Percentiles rank a stretch among this genome's conserved stretches.
These are phyloP conservation scores for Sussaba pulchella DNA, from an alignment of 2,888 invertebrate genomes.

Conservation along the genomic window DNA sequence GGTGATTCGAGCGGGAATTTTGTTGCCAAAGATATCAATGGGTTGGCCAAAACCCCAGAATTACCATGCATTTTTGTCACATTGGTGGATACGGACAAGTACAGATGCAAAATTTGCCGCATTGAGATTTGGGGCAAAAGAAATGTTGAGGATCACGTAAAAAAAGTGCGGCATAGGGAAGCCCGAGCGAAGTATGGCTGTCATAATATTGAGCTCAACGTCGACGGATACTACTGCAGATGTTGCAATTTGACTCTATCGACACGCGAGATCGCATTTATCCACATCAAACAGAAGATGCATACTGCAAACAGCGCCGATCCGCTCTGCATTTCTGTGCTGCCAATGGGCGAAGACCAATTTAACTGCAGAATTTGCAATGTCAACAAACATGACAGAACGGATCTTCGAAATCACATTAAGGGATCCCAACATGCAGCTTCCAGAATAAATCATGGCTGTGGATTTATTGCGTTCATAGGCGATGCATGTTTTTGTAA, in stretches of 20 bases:
- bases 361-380: background rate
- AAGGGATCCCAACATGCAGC: background rate
- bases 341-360: background rate
- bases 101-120: background rate
- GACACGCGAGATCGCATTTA: background rate
- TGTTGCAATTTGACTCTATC: conserved; percentile 26
- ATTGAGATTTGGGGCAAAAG: no score
- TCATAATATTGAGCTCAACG: no score
- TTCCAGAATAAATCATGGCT: background rate
- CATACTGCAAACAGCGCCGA: background rate
- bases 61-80: background rate
- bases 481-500: conserved; percentile 1
- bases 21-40: background rate
- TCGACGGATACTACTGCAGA: conserved; percentile 6
- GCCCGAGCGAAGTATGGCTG: background rate
- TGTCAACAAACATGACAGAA: background rate
- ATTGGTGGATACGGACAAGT: background rate
- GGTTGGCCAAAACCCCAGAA: background rate
- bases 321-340: background rate
- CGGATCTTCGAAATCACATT: background rate
- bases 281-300: background rate
- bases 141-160: background rate
- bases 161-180: background rate
- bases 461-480: background rate
- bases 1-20: background rate